phyloP scores from a whole-genome alignment of 2,888 invertebrate species.

The Alloplasta piceator region DNA sequence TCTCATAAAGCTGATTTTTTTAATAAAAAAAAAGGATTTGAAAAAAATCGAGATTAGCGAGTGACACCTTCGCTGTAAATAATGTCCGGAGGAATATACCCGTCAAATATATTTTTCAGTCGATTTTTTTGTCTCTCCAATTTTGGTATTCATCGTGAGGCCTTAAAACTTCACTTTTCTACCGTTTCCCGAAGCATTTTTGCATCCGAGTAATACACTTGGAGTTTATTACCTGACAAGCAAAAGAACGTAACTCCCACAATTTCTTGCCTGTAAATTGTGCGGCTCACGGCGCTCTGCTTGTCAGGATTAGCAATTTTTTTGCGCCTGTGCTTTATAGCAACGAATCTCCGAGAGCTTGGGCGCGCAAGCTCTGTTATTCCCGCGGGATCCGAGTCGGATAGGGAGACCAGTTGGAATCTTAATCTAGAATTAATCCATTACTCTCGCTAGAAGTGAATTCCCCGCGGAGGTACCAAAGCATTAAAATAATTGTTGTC shows the following conservation, averaged over 20 bases:
- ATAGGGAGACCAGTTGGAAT: slow-evolving; percentile 57
- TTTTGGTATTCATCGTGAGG: not conserved
- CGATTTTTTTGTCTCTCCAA: not conserved
- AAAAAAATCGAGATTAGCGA: no score
- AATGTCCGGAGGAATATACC: no score
- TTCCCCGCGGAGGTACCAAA: slow-evolving; percentile 65
- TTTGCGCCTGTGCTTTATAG: not conserved
- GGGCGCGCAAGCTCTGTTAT: not conserved
- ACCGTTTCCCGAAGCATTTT: slow-evolving; percentile 14
- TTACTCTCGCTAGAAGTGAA: slow-evolving; percentile 65
- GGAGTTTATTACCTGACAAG: no score
- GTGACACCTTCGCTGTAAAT: no score
- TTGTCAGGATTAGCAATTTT: slow-evolving; percentile 9
- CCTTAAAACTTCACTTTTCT: not conserved
- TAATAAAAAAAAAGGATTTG: no score
- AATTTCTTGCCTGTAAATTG: not conserved
- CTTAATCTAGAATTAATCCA: slow-evolving; percentile 66
- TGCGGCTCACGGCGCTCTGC: not conserved
- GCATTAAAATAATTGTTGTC: slow-evolving; percentile 68
- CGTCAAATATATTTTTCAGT: no score
- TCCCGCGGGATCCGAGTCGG: slow-evolving; percentile 1
- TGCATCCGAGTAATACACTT: not conserved
- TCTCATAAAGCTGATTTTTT: no score
- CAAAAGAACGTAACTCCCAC: no score
- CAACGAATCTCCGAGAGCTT: slow-evolving; percentile 48